Base-by-base conservation (phyloP, 1,140 invertebrate genomes). In the Zaprionus davidi region DNA sequence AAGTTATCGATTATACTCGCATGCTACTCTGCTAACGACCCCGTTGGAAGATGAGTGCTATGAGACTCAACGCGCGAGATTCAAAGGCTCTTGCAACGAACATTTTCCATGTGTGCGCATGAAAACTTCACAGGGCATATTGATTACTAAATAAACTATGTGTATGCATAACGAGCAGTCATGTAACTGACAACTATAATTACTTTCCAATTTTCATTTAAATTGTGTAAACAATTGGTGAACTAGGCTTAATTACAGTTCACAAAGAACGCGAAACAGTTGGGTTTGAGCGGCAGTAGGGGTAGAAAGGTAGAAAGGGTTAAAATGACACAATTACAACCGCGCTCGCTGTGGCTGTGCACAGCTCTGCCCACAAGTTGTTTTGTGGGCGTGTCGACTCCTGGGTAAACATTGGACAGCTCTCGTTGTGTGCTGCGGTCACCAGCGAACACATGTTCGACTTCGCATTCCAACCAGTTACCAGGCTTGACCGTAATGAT, bases 381-480 rank as follows among this genome's bases (percentile, higher is more conserved):
- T 57, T 28, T 65, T 77, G 73, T 68, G 76, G 85, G 85, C 86
- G 85, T 90, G 86, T 55, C 82, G 68, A 77, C 56, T 90, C 76
- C 76, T 90, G 86, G 82, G 76, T 85, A 90, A 90, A 90, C 85
- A 90, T 80, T 76, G 69, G 81, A 85, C 85, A 84, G 85, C 51
- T 70, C 75, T 78, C 84, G 76, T 71, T 72, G 34, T 78, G 81
- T 57, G 79, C 72, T 90, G 85, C 79, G 85, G 85, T 90, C 69
- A 86, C 24, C 51, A 75, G 68, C 24, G 62, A 90, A 90, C 85
- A 90, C 82, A 90, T 90, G 85, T 90, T 90, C 76, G 68, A 70
- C 70, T 82, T 85, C 82, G 76, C 81, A 76, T 77, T 70, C 71
- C 63, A 46, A 11, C 5, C 12, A 24, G 68, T 17, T 20, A 5